A percentile compares a stretch with the other conserved stretches of the same genome.
These are phyloP conservation scores for Steinernema hermaphroditum DNA, from an alignment of 2,888 invertebrate species.

Conservation along the genomic window DNA sequence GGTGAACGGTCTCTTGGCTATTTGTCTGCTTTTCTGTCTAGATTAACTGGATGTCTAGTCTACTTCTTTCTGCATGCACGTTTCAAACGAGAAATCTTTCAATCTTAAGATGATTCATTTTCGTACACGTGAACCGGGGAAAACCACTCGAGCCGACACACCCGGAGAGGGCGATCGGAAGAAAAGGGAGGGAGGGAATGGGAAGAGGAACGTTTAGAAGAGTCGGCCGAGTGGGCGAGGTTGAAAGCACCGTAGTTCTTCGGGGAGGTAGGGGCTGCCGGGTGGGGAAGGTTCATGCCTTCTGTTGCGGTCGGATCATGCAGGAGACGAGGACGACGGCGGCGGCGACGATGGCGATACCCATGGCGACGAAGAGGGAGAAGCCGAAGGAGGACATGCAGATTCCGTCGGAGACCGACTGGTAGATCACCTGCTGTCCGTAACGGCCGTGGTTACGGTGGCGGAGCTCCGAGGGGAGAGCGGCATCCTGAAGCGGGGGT, in stretches of 20 bases:
- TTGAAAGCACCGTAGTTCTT: conserved; percentile 13
- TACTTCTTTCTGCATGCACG: no score
- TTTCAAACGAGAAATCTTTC: no score
- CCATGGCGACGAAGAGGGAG: conserved; percentile 29
- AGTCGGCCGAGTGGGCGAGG: background rate
- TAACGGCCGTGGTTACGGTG: conserved; percentile 4
- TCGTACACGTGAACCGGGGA: no score
- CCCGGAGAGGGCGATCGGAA: no score
- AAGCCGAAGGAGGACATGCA: conserved; percentile 32
- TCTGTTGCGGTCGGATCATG: conserved; percentile 16
- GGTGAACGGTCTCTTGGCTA: no score
- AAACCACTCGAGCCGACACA: no score
- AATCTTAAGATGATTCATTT: no score
- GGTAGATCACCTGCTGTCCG: conserved; percentile 17
- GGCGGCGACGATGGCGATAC: conserved; percentile 25
- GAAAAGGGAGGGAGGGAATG: no score
- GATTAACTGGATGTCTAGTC: no score
- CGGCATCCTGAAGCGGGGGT: conserved; percentile 21
- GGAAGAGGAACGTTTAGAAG: no score
- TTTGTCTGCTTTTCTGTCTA: no score
- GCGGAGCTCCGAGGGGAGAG: conserved; percentile 29
- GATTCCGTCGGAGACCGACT: conserved; percentile 24
- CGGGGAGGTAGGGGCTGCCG: background rate
- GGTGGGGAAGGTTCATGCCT: background rate
- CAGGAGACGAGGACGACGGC: conserved; percentile 21